A percentile compares a stretch with the other conserved stretches of the same genome.
phyloP scores from a whole-genome alignment of 2,888 invertebrate species.

The Caenorhabditis sp. region DNA sequence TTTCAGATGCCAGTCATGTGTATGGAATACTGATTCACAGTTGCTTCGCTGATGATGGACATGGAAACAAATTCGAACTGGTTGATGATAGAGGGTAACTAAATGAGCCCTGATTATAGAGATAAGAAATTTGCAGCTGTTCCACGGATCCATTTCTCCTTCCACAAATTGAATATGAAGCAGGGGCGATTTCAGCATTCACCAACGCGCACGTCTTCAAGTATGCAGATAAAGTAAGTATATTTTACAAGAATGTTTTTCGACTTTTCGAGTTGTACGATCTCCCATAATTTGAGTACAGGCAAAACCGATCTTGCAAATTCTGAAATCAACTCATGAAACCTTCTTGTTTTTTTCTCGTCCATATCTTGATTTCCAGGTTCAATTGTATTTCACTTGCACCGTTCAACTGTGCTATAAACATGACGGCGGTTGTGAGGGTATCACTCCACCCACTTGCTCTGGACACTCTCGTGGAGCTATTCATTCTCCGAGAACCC shows the following conservation, averaged over 20 bases:
- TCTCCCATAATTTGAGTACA: too few species aligned
- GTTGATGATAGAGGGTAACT: constrained; percentile 81
- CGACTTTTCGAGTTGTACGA: too few species aligned
- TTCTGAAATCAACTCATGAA: too few species aligned
- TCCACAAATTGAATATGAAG: constrained; percentile 75
- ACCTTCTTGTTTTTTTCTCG: too few species aligned
- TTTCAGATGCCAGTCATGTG: constrained; percentile 78
- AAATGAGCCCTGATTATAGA: background rate
- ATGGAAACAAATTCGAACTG: constrained; percentile 82
- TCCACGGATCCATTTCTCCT: constrained; percentile 79
- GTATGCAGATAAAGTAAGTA: constrained; percentile 81
- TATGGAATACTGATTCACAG: constrained; percentile 83
- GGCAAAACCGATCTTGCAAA: too few species aligned
- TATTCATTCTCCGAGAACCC: constrained; percentile 1
- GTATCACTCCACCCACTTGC: constrained; percentile 74
- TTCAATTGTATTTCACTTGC: constrained; percentile 83
- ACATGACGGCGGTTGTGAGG: constrained; percentile 83
- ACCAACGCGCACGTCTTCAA: constrained; percentile 82
- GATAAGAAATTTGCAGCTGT: constrained; percentile 73
- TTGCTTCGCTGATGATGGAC: constrained; percentile 83
- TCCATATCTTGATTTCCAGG: constrained; percentile 40
- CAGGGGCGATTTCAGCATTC: constrained; percentile 68
- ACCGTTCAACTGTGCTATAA: constrained; percentile 83
- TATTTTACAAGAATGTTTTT: too few species aligned
- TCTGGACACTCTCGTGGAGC: constrained; percentile 19